phyloP scores from a whole-genome alignment of 2,888 invertebrate species.

The Heliconius ismenius region DNA sequence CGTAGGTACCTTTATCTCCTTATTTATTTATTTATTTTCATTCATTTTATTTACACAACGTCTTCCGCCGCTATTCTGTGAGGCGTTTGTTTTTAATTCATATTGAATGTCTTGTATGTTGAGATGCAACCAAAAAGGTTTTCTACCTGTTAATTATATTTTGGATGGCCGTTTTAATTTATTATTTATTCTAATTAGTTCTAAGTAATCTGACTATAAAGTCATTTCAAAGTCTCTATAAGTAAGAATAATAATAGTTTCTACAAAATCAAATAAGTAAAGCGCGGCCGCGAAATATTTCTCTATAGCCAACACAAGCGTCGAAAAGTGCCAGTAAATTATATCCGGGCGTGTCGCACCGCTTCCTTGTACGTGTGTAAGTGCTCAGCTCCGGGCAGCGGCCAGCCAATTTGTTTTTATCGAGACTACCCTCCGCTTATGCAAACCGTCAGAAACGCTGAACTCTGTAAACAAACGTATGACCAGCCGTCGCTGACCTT shows the following conservation, averaged over 20 bases:
- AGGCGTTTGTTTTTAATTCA: slow-evolving; percentile 9
- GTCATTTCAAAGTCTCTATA: background rate
- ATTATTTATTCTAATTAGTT: background rate
- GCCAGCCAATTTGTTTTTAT: slow-evolving; percentile 80
- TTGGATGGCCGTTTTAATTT: background rate
- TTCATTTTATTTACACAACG: slow-evolving; percentile 37
- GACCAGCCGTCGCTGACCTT: slow-evolving; percentile 61
- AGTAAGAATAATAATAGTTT: background rate
- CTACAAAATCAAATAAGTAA: slow-evolving; percentile 12
- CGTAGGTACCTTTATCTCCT: slow-evolving; percentile 55
- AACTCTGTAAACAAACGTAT: slow-evolving; percentile 76
- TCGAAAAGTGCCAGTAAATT: slow-evolving; percentile 70
- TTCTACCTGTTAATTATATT: background rate
- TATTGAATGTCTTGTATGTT: background rate
- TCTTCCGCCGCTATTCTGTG: slow-evolving; percentile 21
- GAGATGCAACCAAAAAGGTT: background rate
- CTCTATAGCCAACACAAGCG: slow-evolving; percentile 42
- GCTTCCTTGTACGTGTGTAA: slow-evolving; percentile 80
- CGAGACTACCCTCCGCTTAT: slow-evolving; percentile 80
- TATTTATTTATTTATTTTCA: slow-evolving; percentile 56
- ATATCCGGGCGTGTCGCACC: slow-evolving; percentile 70
- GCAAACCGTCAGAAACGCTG: slow-evolving; percentile 79
- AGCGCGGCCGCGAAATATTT: slow-evolving; percentile 39
- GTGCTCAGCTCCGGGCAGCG: slow-evolving; percentile 72
- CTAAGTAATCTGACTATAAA: background rate